These are phyloP conservation scores for Metopia argyrocephala DNA, from an alignment of 2,888 invertebrate species.

Conservation along the genomic window DNA sequence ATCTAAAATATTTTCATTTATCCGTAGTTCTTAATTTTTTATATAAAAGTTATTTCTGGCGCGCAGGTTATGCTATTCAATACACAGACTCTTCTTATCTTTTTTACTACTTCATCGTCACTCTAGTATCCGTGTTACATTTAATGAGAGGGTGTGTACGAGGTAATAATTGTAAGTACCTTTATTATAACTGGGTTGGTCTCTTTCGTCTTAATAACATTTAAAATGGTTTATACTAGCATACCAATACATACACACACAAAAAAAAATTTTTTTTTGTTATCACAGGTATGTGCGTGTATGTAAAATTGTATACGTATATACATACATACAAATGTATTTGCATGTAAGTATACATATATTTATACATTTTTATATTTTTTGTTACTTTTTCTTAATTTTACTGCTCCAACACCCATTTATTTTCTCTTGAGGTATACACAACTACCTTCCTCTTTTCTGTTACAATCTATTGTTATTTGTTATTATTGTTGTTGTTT, in stretches of 20 bases:
- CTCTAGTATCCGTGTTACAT: neutral
- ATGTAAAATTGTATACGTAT: neutral
- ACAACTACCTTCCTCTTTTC: conserved; percentile 3
- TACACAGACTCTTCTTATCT: conserved; percentile 26
- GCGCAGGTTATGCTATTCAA: conserved; percentile 59
- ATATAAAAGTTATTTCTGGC: conserved; percentile 41
- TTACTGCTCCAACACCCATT: neutral
- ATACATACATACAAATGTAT: no score
- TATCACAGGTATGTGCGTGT: neutral
- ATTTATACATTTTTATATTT: no score
- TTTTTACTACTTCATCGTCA: neutral
- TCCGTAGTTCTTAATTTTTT: conserved; percentile 21
- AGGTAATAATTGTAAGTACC: conserved; percentile 17
- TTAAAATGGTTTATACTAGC: conserved; percentile 11
- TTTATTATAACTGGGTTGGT: conserved; percentile 64
- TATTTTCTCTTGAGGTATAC: neutral
- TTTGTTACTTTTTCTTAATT: neutral
- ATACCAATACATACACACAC: neutral
- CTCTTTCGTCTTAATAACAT: conserved; percentile 58
- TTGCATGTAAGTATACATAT: no score
- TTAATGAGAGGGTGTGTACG: neutral
- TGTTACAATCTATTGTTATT: conserved; percentile 28
- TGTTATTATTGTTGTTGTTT: neutral
- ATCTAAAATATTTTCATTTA: conserved; percentile 24
- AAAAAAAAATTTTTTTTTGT: neutral